phyloP scores from a whole-genome alignment of 1,140 invertebrate species.

The Zaprionus camerounensis region DNA sequence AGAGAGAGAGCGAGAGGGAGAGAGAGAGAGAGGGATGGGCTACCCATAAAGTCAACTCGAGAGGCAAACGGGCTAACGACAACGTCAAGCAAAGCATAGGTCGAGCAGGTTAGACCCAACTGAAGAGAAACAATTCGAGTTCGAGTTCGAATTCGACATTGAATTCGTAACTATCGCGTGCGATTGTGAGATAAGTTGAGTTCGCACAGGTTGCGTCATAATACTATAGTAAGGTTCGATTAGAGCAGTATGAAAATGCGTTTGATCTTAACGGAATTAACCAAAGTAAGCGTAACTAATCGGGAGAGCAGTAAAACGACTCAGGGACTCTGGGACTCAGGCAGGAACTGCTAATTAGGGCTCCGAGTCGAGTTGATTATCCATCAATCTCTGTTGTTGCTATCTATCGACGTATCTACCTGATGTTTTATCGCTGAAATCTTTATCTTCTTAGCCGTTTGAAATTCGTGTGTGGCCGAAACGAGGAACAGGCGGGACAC shows the following conservation, averaged over 20 bases:
- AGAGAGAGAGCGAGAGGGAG: neutral
- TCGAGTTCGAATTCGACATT: conserved; percentile 1
- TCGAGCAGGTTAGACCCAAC: neutral
- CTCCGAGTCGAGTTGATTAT: conserved; percentile 25
- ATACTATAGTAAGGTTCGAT: neutral
- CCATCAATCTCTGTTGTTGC: conserved; percentile 33
- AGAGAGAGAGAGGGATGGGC: neutral
- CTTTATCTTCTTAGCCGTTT: conserved; percentile 1
- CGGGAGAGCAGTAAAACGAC: neutral
- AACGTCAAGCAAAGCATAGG: conserved; percentile 16
- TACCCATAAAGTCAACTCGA: neutral
- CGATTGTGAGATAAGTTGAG: neutral
- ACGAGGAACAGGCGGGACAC: neutral
- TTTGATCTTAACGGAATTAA: conserved; percentile 2
- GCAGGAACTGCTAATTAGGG: conserved; percentile 10
- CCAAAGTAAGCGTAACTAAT: neutral
- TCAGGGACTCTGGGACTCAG: neutral
- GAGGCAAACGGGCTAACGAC: conserved; percentile 6
- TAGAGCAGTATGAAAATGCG: neutral
- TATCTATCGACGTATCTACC: conserved; percentile 31
- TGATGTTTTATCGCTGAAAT: conserved; percentile 31
- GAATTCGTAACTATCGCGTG: neutral
- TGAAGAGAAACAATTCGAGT: neutral
- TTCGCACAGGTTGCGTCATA: conserved; percentile 11
- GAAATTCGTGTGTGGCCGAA: conserved; percentile 27